Evolutionary conservation across 2,888 invertebrate genomes (phyloP).

Genomic region (Caenorhabditis afra): DNA sequence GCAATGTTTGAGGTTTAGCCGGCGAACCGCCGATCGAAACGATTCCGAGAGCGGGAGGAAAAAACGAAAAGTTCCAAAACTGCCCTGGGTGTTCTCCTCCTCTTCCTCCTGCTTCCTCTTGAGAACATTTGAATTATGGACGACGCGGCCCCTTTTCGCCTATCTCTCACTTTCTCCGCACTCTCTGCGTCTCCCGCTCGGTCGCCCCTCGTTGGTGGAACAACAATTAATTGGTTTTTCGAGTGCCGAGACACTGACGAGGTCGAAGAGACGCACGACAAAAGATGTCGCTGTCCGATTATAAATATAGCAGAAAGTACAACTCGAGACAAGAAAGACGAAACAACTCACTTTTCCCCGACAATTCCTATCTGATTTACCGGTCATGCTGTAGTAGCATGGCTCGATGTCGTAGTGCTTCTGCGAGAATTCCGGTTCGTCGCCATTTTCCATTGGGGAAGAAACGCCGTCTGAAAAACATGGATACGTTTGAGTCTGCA

Average conservation of each 20-base stretch:
- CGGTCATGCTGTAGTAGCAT: conserved; percentile 65
- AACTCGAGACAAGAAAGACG: not conserved
- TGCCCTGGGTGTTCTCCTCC: conserved; percentile 10
- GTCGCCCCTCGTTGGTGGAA: conserved; percentile 32
- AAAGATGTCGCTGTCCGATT: conserved; percentile 40
- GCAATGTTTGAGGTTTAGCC: conserved; percentile 54
- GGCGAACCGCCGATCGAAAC: conserved; percentile 22
- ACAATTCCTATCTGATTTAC: conserved; percentile 60
- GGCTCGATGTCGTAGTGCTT: conserved; percentile 64
- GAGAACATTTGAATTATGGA: conserved; percentile 50
- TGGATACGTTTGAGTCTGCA: not conserved
- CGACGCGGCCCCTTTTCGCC: conserved; percentile 21
- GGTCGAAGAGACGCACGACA: conserved; percentile 39
- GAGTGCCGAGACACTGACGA: conserved; percentile 33
- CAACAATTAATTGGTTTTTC: conserved; percentile 60
- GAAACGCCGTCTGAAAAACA: conserved; percentile 54
- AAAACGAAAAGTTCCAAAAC: not conserved
- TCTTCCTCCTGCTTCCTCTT: conserved; percentile 34
- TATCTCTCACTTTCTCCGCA: conserved; percentile 28
- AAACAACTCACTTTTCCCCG: conserved; percentile 65
- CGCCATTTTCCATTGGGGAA: conserved; percentile 52
- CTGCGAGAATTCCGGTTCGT: conserved; percentile 61
- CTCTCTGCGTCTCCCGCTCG: conserved; percentile 9
- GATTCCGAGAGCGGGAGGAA: conserved; percentile 24
- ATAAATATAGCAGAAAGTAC: conserved; percentile 49